Conservation (phyloP, 2,797 vertebrate species). For the Enteromius unitaeniatus region DNA sequence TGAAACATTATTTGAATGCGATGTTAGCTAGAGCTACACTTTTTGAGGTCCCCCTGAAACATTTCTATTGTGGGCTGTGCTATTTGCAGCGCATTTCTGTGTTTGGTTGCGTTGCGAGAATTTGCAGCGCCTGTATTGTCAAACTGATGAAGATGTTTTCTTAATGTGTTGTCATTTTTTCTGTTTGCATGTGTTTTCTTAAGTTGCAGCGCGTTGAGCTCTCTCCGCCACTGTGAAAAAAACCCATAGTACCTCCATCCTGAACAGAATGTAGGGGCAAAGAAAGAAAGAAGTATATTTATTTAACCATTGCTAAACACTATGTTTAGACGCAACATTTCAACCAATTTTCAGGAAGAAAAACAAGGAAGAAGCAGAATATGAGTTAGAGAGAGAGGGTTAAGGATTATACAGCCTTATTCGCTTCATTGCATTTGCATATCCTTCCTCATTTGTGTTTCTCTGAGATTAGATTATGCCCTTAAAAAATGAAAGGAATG, state of each 20-base stretch:
- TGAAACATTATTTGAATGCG: too few species aligned
- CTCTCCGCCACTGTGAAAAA: too few species aligned
- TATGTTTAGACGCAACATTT: not conserved
- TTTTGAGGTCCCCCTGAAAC: too few species aligned
- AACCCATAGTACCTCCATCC: not conserved
- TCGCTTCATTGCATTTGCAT: not conserved
- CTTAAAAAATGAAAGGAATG: constrained; percentile 31
- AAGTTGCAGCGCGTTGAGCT: too few species aligned
- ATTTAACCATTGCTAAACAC: not conserved
- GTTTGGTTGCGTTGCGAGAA: too few species aligned
- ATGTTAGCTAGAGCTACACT: too few species aligned
- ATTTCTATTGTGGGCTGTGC: too few species aligned
- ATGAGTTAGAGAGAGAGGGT: not conserved
- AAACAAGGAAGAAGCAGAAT: not conserved
- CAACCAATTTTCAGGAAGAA: not conserved
- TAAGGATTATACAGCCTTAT: constrained; percentile 8
- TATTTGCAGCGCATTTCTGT: too few species aligned
- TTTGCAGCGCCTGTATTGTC: too few species aligned
- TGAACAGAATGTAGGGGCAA: not conserved
- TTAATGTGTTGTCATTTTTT: too few species aligned
- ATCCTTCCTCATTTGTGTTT: constrained; percentile 51
- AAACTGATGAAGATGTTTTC: too few species aligned
- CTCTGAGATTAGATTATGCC: constrained; percentile 50
- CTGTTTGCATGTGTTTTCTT: too few species aligned
- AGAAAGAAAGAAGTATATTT: not conserved